phyloP scores from a whole-genome alignment of 1,140 invertebrate species.

The Eriosoma lanigerum region DNA sequence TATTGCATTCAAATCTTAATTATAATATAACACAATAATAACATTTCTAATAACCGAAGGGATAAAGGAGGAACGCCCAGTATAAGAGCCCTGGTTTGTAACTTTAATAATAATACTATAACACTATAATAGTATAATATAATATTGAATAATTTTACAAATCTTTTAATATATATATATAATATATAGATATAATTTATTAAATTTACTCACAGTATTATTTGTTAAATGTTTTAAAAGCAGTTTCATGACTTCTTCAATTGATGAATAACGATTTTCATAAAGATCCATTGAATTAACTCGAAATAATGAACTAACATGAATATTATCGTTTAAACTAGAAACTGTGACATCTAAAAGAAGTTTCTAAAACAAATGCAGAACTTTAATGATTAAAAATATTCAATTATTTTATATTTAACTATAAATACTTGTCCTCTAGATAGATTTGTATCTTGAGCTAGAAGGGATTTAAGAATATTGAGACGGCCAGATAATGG shows the following conservation, averaged over 20 bases:
- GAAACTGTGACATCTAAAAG: conserved; percentile 66
- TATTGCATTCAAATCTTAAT: too few species aligned
- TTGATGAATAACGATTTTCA: conserved; percentile 59
- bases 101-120: too few species aligned
- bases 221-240: conserved; percentile 63
- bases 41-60: too few species aligned
- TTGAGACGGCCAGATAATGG: conserved; percentile 65
- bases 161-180: too few species aligned
- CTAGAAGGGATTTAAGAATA: conserved; percentile 64
- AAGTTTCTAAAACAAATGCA: conserved; percentile 58
- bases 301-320: conserved; percentile 64
- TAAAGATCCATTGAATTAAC: conserved; percentile 41
- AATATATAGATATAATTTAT: conserved; percentile 45
- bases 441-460: conserved; percentile 63
- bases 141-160: too few species aligned
- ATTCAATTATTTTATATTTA: background rate
- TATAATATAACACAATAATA: too few species aligned
- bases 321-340: conserved; percentile 66
- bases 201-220: conserved; percentile 60
- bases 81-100: too few species aligned
- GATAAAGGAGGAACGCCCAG: too few species aligned
- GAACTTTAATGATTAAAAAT: background rate
- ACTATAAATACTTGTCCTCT: conserved; percentile 62
- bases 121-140: too few species aligned
- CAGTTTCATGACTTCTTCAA: conserved; percentile 64